These are phyloP conservation scores for Papilio helenus DNA, from an alignment of 1,140 invertebrate genomes.

Conservation along the genomic window DNA sequence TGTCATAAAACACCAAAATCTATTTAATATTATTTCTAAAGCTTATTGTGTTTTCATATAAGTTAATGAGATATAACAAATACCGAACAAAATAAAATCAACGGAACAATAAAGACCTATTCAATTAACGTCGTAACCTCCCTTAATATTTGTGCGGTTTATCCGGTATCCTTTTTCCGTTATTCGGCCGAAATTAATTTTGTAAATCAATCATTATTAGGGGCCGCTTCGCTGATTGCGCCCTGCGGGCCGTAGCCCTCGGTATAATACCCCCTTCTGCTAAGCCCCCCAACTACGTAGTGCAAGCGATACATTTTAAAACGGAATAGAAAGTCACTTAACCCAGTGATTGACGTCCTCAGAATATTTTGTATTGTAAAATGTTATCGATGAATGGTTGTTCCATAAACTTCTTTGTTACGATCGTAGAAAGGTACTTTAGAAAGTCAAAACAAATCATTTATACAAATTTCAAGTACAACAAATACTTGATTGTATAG, in stretches of 20 bases:
- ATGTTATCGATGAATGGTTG: background rate
- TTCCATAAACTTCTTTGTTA: conserved; percentile 11
- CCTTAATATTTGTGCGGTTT: conserved; percentile 34
- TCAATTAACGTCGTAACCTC: conserved; percentile 27
- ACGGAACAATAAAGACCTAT: conserved; percentile 25
- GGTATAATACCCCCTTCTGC: conserved; percentile 7
- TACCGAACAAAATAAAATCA: conserved; percentile 23
- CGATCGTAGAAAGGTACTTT: conserved; percentile 9
- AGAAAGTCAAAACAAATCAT: conserved; percentile 1
- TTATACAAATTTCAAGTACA: conserved; percentile 10
- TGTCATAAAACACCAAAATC: background rate
- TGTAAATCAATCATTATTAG: conserved; percentile 40
- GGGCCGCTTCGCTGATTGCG: conserved; percentile 31
- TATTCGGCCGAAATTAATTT: conserved; percentile 37
- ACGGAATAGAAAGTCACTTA: conserved; percentile 15
- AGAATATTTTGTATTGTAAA: conserved; percentile 16
- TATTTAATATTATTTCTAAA: background rate
- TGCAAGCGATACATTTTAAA: conserved; percentile 25
- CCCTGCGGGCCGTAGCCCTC: conserved; percentile 20
- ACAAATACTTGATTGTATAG: background rate
- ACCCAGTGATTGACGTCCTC: conserved; percentile 6
- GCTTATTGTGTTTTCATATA: background rate
- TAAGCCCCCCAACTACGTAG: conserved; percentile 4
- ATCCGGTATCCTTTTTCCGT: conserved; percentile 36
- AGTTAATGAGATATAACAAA: conserved; percentile 4